Evolutionary conservation across 1,140 invertebrate species (phyloP).

Genomic region (Plectrocnemia conspersa): DNA sequence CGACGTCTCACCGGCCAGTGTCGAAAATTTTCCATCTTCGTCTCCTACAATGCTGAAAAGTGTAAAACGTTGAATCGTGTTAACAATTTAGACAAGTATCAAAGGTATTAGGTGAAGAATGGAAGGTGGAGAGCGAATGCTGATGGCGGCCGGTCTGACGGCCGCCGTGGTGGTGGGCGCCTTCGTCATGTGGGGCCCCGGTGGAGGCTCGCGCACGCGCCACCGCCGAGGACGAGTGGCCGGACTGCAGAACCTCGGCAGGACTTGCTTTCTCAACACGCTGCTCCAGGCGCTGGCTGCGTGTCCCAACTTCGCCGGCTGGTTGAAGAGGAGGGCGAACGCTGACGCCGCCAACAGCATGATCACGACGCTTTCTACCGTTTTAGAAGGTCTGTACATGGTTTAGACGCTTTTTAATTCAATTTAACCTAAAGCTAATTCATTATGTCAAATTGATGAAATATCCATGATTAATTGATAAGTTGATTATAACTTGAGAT

Average conservation of each 20-base stretch:
- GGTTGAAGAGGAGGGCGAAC: conserved; percentile 66
- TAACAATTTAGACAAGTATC: not conserved
- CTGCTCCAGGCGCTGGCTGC: conserved; percentile 78
- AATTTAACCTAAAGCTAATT: too few relatives aligned
- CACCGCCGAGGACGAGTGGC: conserved; percentile 64
- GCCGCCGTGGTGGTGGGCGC: conserved; percentile 71
- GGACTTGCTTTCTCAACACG: conserved; percentile 84
- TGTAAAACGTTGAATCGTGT: not conserved
- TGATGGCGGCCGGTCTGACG: conserved; percentile 67
- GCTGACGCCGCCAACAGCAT: conserved; percentile 57
- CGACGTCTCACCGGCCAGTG: not conserved
- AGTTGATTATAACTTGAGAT: too few relatives aligned
- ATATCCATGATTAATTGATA: too few relatives aligned
- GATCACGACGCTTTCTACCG: conserved; percentile 58
- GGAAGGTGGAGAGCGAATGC: conserved; percentile 61
- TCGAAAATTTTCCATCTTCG: not conserved
- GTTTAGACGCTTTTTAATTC: too few relatives aligned
- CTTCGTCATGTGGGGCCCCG: conserved; percentile 74
- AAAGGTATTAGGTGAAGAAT: conserved; percentile 49
- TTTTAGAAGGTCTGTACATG: conserved; percentile 56
- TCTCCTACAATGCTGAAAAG: not conserved
- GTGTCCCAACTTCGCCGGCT: conserved; percentile 73
- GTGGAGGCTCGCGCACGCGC: conserved; percentile 51
- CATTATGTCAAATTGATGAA: too few relatives aligned
- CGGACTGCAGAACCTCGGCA: conserved; percentile 78